A percentile compares a stretch with the other conserved stretches of the same genome.
Conservation (phyloP, 2,888 invertebrate genomes). For the Drosophila subsilvestris region DNA sequence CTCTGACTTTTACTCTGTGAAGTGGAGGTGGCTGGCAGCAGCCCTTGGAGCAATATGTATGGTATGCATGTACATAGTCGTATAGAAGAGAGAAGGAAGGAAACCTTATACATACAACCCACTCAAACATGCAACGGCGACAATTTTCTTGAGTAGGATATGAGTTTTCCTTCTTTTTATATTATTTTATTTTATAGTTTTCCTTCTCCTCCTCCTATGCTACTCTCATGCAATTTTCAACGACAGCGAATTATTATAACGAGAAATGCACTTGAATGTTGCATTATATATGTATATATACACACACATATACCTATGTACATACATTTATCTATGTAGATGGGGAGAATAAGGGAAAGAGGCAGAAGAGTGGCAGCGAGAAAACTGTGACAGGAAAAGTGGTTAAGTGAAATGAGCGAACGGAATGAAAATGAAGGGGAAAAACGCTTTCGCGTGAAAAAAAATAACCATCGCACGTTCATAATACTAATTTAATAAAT, state of each 20-base stretch:
- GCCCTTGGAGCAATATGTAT: background rate
- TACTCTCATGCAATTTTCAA: conserved; percentile 53
- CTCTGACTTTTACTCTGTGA: background rate
- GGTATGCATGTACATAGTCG: too few relatives aligned
- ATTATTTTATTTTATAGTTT: conserved; percentile 43
- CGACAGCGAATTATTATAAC: conserved; percentile 58
- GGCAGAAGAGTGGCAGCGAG: background rate
- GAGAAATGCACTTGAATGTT: conserved; percentile 69
- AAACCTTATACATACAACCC: conserved; percentile 33
- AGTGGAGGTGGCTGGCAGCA: background rate
- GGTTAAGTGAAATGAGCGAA: conserved; percentile 21
- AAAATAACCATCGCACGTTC: conserved; percentile 43
- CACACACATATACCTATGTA: conserved; percentile 1
- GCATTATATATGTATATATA: conserved; percentile 29
- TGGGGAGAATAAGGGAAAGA: background rate
- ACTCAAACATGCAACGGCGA: conserved; percentile 55
- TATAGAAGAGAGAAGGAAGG: background rate
- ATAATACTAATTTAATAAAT: conserved; percentile 73
- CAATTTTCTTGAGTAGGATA: conserved; percentile 73
- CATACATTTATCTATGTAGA: conserved; percentile 5
- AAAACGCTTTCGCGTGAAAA: conserved; percentile 43
- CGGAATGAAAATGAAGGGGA: conserved; percentile 6
- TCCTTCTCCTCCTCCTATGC: conserved; percentile 38
- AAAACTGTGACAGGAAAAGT: conserved; percentile 26
- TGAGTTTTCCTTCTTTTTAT: conserved; percentile 54